Conservation (phyloP, 2,797 vertebrate genomes). For the Morus bassanus region DNA sequence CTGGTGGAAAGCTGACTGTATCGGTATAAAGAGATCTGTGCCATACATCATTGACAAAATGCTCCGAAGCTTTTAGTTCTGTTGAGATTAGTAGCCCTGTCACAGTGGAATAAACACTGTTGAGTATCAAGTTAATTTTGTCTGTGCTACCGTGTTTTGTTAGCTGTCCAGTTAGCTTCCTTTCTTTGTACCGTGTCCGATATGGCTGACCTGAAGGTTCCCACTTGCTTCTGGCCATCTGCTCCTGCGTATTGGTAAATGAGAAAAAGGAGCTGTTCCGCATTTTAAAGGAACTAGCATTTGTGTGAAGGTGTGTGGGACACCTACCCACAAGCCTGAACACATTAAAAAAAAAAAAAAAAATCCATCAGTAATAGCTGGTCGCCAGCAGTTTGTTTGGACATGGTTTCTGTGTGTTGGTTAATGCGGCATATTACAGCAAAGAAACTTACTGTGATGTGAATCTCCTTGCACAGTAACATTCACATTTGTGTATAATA, state of each 20-base stretch:
- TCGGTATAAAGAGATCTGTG: background rate
- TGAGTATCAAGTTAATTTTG: background rate
- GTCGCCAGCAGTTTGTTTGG: background rate
- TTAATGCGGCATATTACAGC: background rate
- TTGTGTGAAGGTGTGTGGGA: background rate
- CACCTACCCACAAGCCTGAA: background rate
- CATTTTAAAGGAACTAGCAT: background rate
- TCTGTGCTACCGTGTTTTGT: background rate
- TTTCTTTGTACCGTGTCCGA: background rate
- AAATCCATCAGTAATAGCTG: background rate
- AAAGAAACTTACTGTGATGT: background rate
- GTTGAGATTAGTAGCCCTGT: background rate
- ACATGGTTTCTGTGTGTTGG: background rate
- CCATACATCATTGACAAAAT: background rate
- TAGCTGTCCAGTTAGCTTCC: background rate
- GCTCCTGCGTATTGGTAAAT: background rate
- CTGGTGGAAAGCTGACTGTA: background rate
- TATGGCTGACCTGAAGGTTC: background rate
- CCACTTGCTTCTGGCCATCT: background rate
- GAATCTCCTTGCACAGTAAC: background rate
- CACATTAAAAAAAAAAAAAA: background rate
- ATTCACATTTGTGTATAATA: background rate
- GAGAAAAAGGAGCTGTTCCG: background rate
- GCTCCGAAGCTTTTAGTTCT: background rate
- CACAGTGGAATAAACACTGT: background rate